Evolutionary conservation across 2,113 vertebrate species (phyloP).

Genomic region (Zosterops japonicus): DNA sequence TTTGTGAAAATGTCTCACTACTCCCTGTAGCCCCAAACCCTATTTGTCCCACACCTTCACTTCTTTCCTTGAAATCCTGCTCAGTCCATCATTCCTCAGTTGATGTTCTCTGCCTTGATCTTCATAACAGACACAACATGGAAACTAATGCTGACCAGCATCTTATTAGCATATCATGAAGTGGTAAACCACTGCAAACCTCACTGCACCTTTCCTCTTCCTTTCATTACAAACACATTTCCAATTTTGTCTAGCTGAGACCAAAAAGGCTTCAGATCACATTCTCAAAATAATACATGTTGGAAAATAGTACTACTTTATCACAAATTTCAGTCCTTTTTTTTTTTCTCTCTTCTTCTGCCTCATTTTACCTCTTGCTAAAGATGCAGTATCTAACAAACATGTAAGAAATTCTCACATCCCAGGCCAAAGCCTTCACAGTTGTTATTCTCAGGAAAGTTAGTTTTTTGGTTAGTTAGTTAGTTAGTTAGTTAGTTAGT

Average conservation of each 20-base stretch:
- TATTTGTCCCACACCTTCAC: neutral
- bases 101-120: neutral
- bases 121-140: neutral
- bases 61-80: neutral
- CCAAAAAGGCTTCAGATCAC: neutral
- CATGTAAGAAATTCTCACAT: neutral
- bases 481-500: too few species aligned
- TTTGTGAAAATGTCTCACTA: neutral
- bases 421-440: neutral
- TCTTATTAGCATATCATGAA: neutral
- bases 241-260: neutral
- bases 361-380: neutral
- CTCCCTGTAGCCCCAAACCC: neutral
- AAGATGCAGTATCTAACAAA: neutral
- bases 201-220: neutral
- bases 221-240: neutral
- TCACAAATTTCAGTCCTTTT: neutral
- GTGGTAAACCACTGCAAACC: neutral
- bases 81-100: neutral
- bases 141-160: neutral
- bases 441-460: neutral
- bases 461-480: too few species aligned
- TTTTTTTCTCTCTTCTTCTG: neutral
- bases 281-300: neutral
- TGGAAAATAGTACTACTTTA: neutral